Base-by-base conservation (phyloP, 2,797 vertebrate species). In the Falco berigora region DNA sequence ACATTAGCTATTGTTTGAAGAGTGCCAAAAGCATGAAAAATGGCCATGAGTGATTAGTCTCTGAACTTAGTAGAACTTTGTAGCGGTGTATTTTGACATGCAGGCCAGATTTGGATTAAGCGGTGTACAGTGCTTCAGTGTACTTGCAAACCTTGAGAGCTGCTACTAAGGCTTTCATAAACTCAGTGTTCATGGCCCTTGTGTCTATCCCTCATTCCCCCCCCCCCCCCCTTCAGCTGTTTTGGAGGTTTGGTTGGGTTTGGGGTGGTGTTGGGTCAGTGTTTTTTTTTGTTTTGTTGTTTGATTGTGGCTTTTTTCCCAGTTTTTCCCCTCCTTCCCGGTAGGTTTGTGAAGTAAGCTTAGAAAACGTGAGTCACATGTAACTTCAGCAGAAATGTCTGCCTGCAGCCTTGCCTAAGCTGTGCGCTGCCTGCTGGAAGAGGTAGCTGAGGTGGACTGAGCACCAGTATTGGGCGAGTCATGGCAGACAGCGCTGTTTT, bases 401-500 rank as follows among this genome's bases (percentile, higher is more conserved):
- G 15, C 47, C 55, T 34, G 22, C 9, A 5, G 36, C 44, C 46
- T 34, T 34, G 8, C 32, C 4, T 34, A 30, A 38, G 13, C 50
- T 63, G 50, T 12, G 7, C 25, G 3, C 49, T 18, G 7, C 1
- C 1, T 16, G 63, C 21, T 61, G 34, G 27, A 72, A 55, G 30
- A 79, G 46, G 38, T 8, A 13, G 18, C 76, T 38, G 55, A 17
- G 20, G 3, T 27, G n/a, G 25, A 6, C 28, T 32, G 42, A 76
- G 42, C 3, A 2, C 46, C 44, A n/a, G 38, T 42, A 17, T 28
- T 0, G 0, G 38, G 10, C 2, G 3, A 63, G 46, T 42, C 5
- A 1, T 2, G 1, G 42, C 78, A 44, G 66, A 72, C 44, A 66
- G 36, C 2, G 2, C 55, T n/a, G 30, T 64, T 27, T 42, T 27